A percentile compares a stretch with the other conserved stretches of the same genome.
Evolutionary conservation across 2,113 vertebrate genomes (phyloP).

Genomic region (Craseonycteris thonglongyai): DNA sequence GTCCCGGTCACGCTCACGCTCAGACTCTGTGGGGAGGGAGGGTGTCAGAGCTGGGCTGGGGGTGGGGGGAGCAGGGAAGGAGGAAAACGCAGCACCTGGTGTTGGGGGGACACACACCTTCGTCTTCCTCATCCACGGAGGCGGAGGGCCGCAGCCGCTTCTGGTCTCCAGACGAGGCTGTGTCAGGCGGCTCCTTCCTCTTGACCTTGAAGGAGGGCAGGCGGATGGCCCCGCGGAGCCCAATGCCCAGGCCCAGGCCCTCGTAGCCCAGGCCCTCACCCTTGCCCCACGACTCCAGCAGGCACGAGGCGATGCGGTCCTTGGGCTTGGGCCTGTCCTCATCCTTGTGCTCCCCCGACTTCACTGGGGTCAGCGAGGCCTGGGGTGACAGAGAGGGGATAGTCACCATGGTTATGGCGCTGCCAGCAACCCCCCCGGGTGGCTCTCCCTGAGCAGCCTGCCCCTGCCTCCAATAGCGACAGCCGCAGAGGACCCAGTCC

Average conservation of each 20-base stretch:
- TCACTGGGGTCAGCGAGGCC: slow-evolving; percentile 93
- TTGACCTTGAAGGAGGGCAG: slow-evolving; percentile 99
- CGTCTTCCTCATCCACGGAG: slow-evolving; percentile 95
- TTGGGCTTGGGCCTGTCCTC: slow-evolving; percentile 94
- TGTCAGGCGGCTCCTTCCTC: slow-evolving; percentile 95
- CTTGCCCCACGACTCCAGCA: slow-evolving; percentile 97
- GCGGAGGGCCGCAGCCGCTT: slow-evolving; percentile 93
- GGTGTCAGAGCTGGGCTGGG: fast-evolving
- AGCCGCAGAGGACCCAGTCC: fast-evolving
- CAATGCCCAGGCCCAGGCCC: slow-evolving; percentile 92
- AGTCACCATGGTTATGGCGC: fast-evolving
- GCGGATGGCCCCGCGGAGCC: slow-evolving; percentile 92
- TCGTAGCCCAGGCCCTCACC: slow-evolving; percentile 94
- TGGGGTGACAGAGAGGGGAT: slow-evolving; percentile 49
- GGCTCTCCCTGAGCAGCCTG: neutral
- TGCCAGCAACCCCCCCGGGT: fast-evolving
- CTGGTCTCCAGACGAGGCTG: slow-evolving; percentile 86
- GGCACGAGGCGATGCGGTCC: slow-evolving; percentile 89
- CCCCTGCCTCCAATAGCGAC: neutral
- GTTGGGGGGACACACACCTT: slow-evolving; percentile 81
- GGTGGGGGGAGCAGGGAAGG: fast-evolving
- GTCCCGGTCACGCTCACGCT: slow-evolving; percentile 80
- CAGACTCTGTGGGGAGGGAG: slow-evolving; percentile 71
- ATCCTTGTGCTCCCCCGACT: slow-evolving; percentile 90
- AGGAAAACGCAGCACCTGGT: fast-evolving